Evolutionary conservation across 2,113 vertebrate species (phyloP), one percentile per base, ranked within the genome.

Genomic region (Suncus etruscus): DNA sequence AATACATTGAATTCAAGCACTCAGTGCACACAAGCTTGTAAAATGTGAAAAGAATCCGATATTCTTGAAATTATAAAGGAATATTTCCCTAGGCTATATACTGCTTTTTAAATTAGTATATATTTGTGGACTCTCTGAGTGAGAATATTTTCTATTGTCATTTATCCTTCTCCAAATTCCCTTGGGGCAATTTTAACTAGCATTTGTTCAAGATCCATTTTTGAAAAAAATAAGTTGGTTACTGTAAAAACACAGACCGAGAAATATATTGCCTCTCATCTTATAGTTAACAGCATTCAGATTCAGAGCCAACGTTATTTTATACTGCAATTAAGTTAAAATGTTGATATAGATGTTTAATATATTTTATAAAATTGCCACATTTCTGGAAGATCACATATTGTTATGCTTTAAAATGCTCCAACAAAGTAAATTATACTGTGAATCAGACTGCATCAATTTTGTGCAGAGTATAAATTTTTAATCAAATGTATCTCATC

Each of bases 281-380:
- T 94, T 94, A 84, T 83, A 89, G 83, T 92, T 39, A 80, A 73
- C 90, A 93, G 73, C 84, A 94, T 95, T 80, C 63, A 90, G 69
- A 93, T 93, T 93, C 88, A 90, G 76, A 95, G 75, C 27, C 86
- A 51, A 88, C 86, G 54, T 91, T 94, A 90, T 94, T 93, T 93
- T 77, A 92, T 31, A 86, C 54, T 61, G 54, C 88, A 95, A 96
- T 96, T 95, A 96, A 95, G 86, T 90, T 90, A 80, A 96, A 94
- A 95, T 94, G 86, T 88, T 94, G 95, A 96, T 94, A 95, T 84
- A 90, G 83, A 86, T 73, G 89, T 84, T 95, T 96, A 95, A 96
- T 94, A 94, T 90, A 86, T 95, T 96, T 96, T 94, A 96, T 92
- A 80, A 95, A 96, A 96, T 93, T 93, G 68, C 88, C 73, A n/a